These are phyloP conservation scores for Sigmodon hispidus DNA, from an alignment of 2,113 vertebrate species.

Conservation along the genomic window DNA sequence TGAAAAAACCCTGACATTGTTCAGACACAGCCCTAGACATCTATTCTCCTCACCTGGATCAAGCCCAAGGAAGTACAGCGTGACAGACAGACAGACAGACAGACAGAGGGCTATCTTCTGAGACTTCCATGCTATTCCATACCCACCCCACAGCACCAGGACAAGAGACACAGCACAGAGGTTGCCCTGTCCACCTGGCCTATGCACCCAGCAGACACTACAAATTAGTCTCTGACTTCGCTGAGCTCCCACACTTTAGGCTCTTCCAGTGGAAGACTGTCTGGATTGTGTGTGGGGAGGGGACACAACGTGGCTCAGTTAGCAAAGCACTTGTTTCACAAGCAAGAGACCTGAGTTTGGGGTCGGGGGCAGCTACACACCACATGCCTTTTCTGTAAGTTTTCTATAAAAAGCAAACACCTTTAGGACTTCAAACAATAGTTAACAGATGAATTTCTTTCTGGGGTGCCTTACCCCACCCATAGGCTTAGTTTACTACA, in stretches of 20 bases:
- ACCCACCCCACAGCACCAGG: not conserved
- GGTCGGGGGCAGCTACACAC: not conserved
- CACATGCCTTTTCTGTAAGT: not conserved
- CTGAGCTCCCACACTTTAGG: not conserved
- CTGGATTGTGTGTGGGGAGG: not conserved
- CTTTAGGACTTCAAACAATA: conserved; percentile 30
- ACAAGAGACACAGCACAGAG: not conserved
- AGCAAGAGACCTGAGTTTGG: not conserved
- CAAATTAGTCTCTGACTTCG: not conserved
- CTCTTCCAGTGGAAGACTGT: not conserved
- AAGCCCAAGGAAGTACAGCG: not conserved
- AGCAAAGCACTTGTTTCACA: not conserved
- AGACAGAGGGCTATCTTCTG: not conserved
- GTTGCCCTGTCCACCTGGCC: not conserved
- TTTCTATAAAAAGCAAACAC: no score
- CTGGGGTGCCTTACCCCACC: not conserved
- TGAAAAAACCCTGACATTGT: not conserved
- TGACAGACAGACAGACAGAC: not conserved
- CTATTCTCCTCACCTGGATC: not conserved
- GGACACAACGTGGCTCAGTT: not conserved
- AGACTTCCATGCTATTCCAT: not conserved
- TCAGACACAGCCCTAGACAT: not conserved
- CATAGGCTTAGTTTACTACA: not conserved
- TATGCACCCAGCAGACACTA: not conserved
- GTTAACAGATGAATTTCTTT: conserved; percentile 13